Percentiles rank a stretch among this genome's conserved stretches.
Conservation (phyloP, 2,888 invertebrate genomes). For the Thymelicus acteon region DNA sequence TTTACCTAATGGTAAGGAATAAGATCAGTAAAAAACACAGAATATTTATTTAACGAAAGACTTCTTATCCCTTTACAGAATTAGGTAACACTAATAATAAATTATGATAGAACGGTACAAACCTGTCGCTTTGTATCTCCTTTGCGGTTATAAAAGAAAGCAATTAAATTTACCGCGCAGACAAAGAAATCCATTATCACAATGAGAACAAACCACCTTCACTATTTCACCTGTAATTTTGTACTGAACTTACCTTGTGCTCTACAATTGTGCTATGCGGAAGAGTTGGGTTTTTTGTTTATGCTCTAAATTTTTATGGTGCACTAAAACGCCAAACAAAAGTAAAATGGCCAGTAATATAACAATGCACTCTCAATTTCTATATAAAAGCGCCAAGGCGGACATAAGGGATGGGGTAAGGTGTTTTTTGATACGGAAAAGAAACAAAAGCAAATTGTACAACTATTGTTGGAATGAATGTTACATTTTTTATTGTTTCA, state of each 20-base stretch:
- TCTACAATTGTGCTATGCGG: constrained; percentile 72
- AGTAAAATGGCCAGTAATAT: constrained; percentile 55
- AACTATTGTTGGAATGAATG: constrained; percentile 70
- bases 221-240: constrained; percentile 81
- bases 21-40: too few relatives aligned
- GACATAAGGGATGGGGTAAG: constrained; percentile 60
- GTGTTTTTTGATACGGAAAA: constrained; percentile 77
- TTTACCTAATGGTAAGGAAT: too few relatives aligned
- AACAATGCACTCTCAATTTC: constrained; percentile 83
- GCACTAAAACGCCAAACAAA: constrained; percentile 68
- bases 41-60: too few relatives aligned
- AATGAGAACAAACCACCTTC: constrained; percentile 71
- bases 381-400: constrained; percentile 71
- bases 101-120: constrained; percentile 50
- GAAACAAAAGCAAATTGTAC: constrained; percentile 65
- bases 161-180: constrained; percentile 66
- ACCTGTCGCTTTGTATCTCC: constrained; percentile 57
- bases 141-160: constrained; percentile 70
- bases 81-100: constrained; percentile 28
- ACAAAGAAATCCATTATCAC: constrained; percentile 76
- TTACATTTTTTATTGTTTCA: constrained; percentile 50
- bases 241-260: constrained; percentile 67
- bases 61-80: not conserved
- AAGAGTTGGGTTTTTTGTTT: constrained; percentile 78
- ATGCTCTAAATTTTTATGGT: constrained; percentile 79